Percentiles rank a stretch among this genome's conserved stretches.
phyloP scores from a whole-genome alignment of 2,113 vertebrate species.

The Astur gentilis region DNA sequence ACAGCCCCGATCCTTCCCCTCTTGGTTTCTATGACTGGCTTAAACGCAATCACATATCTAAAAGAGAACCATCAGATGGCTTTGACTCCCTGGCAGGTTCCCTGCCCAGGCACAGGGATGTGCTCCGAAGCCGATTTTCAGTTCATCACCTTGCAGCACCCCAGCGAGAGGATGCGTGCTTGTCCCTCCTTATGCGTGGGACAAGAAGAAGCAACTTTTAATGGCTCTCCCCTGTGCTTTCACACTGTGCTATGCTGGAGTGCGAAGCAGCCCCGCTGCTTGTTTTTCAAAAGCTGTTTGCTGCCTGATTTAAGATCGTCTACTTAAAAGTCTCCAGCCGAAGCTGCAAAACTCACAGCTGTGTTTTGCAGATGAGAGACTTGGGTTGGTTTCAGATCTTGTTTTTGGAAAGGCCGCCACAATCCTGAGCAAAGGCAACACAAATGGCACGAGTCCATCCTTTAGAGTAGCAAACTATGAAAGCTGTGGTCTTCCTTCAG shows the following conservation, averaged over 20 bases:
- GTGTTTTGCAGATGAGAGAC: not conserved
- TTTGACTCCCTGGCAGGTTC: not conserved
- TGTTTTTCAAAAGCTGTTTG: not conserved
- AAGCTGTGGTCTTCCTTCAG: not conserved
- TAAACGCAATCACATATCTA: fast-evolving
- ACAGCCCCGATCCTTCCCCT: fast-evolving
- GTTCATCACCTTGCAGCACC: not conserved
- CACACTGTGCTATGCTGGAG: fast-evolving
- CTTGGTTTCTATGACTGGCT: fast-evolving
- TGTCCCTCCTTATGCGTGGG: fast-evolving
- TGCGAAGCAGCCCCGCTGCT: not conserved
- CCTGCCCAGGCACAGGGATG: not conserved
- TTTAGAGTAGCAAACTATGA: fast-evolving
- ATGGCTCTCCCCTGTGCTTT: not conserved
- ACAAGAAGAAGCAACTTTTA: not conserved
- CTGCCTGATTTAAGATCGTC: not conserved
- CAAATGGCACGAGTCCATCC: not conserved
- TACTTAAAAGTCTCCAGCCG: not conserved
- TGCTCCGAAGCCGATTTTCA: not conserved
- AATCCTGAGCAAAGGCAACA: not conserved
- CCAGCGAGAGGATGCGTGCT: fast-evolving
- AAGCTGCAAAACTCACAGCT: not conserved
- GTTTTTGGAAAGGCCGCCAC: not conserved
- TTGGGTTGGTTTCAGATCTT: not conserved
- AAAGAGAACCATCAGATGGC: not conserved